Conservation (phyloP, 2,888 invertebrate species). For the Altica lythri region DNA sequence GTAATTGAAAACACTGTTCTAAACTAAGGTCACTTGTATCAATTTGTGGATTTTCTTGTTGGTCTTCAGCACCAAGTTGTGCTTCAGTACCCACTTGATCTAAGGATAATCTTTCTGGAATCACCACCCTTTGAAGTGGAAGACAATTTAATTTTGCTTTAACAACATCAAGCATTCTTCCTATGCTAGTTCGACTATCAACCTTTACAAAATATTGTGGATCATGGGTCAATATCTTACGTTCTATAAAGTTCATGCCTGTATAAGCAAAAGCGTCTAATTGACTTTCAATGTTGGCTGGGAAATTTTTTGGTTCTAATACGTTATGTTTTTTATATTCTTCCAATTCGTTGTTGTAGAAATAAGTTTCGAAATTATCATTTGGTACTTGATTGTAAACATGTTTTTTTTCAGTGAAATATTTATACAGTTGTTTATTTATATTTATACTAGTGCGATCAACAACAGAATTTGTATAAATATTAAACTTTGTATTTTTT, state of each 20-base stretch:
- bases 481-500: conserved; percentile 49
- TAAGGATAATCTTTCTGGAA: conserved; percentile 48
- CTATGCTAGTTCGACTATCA: conserved; percentile 61
- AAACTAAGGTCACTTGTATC: conserved; percentile 35
- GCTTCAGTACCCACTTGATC: conserved; percentile 18
- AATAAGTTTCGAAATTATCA: conserved; percentile 44
- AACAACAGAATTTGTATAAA: conserved; percentile 45
- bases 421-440: conserved; percentile 54
- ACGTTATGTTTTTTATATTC: conserved; percentile 58
- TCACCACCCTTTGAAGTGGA: conserved; percentile 50
- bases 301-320: conserved; percentile 58
- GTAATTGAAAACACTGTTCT: conserved; percentile 50
- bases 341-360: conserved; percentile 36
- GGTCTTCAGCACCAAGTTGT: conserved; percentile 23
- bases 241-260: conserved; percentile 59
- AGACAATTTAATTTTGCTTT: conserved; percentile 56
- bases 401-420: conserved; percentile 52
- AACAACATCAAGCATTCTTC: conserved; percentile 60
- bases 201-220: conserved; percentile 63
- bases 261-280: conserved; percentile 60
- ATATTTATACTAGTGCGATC: conserved; percentile 43
- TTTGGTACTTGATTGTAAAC: conserved; percentile 39
- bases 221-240: conserved; percentile 60
- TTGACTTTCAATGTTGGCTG: conserved; percentile 57
- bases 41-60: conserved; percentile 39